These are phyloP conservation scores for Melieria picta DNA, from an alignment of 2,888 invertebrate genomes.

Conservation along the genomic window DNA sequence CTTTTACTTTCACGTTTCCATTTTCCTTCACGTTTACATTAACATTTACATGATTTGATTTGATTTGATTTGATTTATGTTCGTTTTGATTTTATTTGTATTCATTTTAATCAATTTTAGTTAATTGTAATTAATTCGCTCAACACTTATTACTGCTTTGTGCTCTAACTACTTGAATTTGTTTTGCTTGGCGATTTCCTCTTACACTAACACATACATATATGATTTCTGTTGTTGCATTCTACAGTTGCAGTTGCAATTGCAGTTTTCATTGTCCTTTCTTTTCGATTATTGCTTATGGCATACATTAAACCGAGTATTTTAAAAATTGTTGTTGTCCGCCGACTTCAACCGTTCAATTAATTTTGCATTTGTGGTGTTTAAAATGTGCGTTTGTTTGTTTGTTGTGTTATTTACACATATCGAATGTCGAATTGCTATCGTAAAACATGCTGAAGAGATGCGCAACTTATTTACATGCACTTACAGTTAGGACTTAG, in stretches of 20 bases:
- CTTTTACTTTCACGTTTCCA: neutral
- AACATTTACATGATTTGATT: neutral
- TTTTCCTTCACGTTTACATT: neutral
- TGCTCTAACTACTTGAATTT: constrained; percentile 26
- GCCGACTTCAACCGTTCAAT: constrained; percentile 1
- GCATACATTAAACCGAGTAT: constrained; percentile 14
- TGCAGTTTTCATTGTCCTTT: constrained; percentile 14
- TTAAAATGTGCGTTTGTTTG: too few relatives aligned
- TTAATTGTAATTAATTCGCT: neutral
- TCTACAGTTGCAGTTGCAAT: neutral
- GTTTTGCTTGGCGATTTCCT: neutral
- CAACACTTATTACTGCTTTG: constrained; percentile 23
- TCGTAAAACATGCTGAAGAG: too few relatives aligned
- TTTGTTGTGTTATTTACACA: too few relatives aligned
- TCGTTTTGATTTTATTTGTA: neutral
- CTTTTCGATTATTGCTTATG: constrained; percentile 32
- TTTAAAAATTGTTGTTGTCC: too few relatives aligned
- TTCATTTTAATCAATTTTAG: constrained; percentile 4
- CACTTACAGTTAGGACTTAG: too few relatives aligned
- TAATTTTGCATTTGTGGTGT: constrained; percentile 3
- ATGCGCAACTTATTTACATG: too few relatives aligned
- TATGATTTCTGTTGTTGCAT: neutral
- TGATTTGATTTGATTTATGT: neutral
- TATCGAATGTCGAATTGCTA: too few relatives aligned
- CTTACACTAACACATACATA: constrained; percentile 3